Evolutionary conservation across 2,113 vertebrate species (phyloP).

Genomic region (Boulengeromyrus knoepffleri): DNA sequence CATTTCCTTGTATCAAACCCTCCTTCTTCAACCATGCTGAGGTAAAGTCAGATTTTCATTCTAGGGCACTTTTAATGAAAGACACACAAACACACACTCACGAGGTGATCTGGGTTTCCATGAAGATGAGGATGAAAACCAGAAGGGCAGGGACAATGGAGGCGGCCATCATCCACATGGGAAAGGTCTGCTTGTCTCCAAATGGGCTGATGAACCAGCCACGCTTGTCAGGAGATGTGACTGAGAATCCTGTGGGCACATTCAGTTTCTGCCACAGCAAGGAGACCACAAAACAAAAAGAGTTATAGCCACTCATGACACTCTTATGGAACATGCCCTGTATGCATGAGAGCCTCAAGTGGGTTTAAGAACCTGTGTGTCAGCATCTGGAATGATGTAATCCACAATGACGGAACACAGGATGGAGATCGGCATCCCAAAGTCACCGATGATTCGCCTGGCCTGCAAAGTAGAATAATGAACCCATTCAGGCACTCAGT

Average conservation of each 20-base stretch:
- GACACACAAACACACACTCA: slow-evolving; percentile 51
- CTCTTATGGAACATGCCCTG: not conserved
- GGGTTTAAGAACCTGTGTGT: slow-evolving; percentile 71
- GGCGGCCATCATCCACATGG: slow-evolving; percentile 94
- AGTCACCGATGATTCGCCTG: slow-evolving; percentile 91
- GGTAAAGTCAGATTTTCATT: not conserved
- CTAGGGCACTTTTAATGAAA: not conserved
- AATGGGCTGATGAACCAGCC: slow-evolving; percentile 93
- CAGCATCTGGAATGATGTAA: slow-evolving; percentile 81
- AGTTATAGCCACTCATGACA: not conserved
- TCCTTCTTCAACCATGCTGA: not conserved
- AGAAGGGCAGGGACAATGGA: slow-evolving; percentile 86
- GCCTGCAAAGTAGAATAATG: slow-evolving; percentile 55
- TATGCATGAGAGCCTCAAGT: not conserved
- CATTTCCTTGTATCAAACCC: not conserved
- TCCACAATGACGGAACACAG: slow-evolving; percentile 86
- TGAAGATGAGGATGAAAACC: slow-evolving; percentile 97
- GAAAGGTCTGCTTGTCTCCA: slow-evolving; percentile 82
- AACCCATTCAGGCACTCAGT: not conserved
- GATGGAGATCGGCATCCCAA: slow-evolving; percentile 94
- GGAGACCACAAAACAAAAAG: not conserved
- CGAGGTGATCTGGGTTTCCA: slow-evolving; percentile 99
- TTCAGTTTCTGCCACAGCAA: slow-evolving; percentile 77
- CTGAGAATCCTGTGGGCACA: slow-evolving; percentile 86
- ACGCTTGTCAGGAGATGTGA: slow-evolving; percentile 88